Evolutionary conservation across 1,140 invertebrate species (phyloP).

Genomic region (Drosophila kurseongensis): DNA sequence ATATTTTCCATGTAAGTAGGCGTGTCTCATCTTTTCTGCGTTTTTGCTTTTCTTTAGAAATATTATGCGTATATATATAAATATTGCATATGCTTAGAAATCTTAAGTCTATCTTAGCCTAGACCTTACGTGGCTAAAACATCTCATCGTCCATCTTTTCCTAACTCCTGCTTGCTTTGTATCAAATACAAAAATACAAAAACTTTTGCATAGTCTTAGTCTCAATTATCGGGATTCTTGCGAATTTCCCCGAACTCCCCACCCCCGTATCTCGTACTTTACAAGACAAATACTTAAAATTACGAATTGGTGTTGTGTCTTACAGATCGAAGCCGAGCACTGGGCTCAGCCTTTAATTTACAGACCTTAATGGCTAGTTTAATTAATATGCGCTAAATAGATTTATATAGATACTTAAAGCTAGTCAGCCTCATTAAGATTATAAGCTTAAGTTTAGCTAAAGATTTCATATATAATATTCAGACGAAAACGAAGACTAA

Average conservation of each 20-base stretch:
- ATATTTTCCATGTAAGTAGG: slow-evolving; percentile 81
- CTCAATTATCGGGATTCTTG: slow-evolving; percentile 60
- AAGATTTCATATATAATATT: slow-evolving; percentile 46
- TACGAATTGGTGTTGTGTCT: slow-evolving; percentile 79
- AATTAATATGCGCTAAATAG: slow-evolving; percentile 31
- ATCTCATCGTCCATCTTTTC: slow-evolving; percentile 26
- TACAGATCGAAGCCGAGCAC: slow-evolving; percentile 47
- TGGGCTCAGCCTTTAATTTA: slow-evolving; percentile 28
- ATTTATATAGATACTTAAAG: slow-evolving; percentile 50
- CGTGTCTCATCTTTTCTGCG: slow-evolving; percentile 52
- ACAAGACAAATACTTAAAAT: slow-evolving; percentile 65
- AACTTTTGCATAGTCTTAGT: slow-evolving; percentile 76
- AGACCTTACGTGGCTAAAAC: slow-evolving; percentile 49
- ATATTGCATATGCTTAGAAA: slow-evolving; percentile 52
- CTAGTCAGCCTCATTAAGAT: slow-evolving; percentile 81
- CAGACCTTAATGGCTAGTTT: slow-evolving; percentile 30
- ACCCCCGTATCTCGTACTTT: slow-evolving; percentile 9
- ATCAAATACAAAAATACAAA: slow-evolving; percentile 82
- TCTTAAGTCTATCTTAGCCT: slow-evolving; percentile 53
- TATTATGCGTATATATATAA: slow-evolving; percentile 56
- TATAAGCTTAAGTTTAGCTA: slow-evolving; percentile 71
- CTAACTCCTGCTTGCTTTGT: slow-evolving; percentile 64
- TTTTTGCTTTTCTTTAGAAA: slow-evolving; percentile 62
- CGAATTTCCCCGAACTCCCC: slow-evolving; percentile 26
- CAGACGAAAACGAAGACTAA: slow-evolving; percentile 64